Percentiles rank a stretch among this genome's conserved stretches.
These are phyloP conservation scores for Rhinogobius similis DNA, from an alignment of 2,113 vertebrate species.

Conservation along the genomic window DNA sequence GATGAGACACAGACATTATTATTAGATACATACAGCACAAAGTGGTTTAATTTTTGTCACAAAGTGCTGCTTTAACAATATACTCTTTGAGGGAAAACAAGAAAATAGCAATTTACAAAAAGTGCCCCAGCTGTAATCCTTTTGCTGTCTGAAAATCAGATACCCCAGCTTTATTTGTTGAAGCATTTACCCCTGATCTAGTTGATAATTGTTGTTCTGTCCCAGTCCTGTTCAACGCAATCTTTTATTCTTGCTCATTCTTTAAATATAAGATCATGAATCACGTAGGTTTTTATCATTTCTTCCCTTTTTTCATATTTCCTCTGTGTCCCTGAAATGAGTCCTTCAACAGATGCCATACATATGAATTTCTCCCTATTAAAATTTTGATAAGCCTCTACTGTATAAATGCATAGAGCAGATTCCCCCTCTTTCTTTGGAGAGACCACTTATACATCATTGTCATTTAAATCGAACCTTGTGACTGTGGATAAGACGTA, in stretches of 20 bases:
- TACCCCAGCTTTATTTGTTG: neutral
- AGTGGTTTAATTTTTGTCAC: too few species aligned
- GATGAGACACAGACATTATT: too few species aligned
- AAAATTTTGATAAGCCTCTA: neutral
- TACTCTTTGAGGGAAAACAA: too few species aligned
- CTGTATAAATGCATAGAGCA: conserved; percentile 11
- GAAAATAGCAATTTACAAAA: too few species aligned
- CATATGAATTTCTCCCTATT: neutral
- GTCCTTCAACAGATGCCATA: conserved; percentile 1
- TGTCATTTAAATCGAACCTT: conserved; percentile 49
- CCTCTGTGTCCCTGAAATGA: neutral
- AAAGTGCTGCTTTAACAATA: too few species aligned
- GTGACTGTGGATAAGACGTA: conserved; percentile 51
- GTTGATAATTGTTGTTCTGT: neutral
- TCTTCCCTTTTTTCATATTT: neutral
- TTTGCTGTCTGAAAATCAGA: neutral
- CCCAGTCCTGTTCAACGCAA: neutral
- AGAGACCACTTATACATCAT: conserved; percentile 51
- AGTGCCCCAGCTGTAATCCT: too few species aligned
- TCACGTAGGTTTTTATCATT: neutral
- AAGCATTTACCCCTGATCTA: too few species aligned
- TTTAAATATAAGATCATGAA: neutral
- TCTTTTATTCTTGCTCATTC: neutral
- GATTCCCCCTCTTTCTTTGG: conserved; percentile 8
- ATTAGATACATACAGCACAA: too few species aligned